Conservation (phyloP, 2,888 invertebrate species). For the Theretra japonica region DNA sequence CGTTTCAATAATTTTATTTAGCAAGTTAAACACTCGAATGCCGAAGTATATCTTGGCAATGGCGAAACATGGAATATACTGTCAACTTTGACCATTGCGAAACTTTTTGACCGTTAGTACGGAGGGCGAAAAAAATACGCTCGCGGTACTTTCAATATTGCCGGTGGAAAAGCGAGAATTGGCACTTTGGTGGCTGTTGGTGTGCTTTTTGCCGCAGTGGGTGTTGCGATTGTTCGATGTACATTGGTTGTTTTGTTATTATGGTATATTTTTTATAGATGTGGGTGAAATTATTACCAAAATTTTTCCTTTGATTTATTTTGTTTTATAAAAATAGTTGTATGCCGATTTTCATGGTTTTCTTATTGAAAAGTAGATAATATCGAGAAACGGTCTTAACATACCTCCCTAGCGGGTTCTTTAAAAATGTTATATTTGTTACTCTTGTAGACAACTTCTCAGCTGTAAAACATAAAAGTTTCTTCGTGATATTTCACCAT, state of each 20-base stretch:
- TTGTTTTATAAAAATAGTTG: neutral
- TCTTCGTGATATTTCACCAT: too few relatives aligned
- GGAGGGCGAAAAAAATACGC: conserved; percentile 9
- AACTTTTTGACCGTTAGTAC: conserved; percentile 18
- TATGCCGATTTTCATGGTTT: too few relatives aligned
- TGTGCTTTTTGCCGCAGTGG: neutral
- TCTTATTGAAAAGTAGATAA: too few relatives aligned
- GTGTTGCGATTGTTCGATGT: neutral
- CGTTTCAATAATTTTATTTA: conserved; percentile 18
- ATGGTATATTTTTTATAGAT: neutral
- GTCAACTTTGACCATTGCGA: conserved; percentile 17
- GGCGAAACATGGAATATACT: conserved; percentile 19
- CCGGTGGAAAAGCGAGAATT: conserved; percentile 37
- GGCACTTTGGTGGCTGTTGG: conserved; percentile 32
- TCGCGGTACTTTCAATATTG: conserved; percentile 37
- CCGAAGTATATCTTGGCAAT: conserved; percentile 20
- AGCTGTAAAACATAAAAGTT: too few relatives aligned
- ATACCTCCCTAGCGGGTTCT: too few relatives aligned
- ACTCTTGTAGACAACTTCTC: too few relatives aligned
- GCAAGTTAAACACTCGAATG: conserved; percentile 1
- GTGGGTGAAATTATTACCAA: neutral
- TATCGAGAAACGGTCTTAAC: too few relatives aligned
- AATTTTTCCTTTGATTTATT: neutral
- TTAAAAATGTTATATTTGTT: too few relatives aligned
- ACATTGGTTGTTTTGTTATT: neutral